A percentile compares a stretch with the other conserved stretches of the same genome.
Evolutionary conservation across 2,888 invertebrate genomes (phyloP).

Genomic region (Chymomyza procnemis): DNA sequence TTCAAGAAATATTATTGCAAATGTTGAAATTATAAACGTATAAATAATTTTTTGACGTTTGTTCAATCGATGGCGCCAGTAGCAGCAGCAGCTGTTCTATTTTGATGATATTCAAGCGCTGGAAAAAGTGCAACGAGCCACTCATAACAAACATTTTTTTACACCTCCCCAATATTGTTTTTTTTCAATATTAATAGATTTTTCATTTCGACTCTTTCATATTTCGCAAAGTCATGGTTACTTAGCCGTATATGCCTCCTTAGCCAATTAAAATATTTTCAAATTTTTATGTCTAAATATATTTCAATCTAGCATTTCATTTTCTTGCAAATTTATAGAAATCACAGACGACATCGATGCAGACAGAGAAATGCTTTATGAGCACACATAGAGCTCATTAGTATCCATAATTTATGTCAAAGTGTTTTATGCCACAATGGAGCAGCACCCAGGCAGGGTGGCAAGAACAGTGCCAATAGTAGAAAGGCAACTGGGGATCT

Average conservation of each 20-base stretch:
- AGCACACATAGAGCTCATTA: slow-evolving; percentile 63
- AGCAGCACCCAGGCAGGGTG: background rate
- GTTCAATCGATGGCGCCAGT: too few species aligned
- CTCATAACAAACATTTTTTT: too few species aligned
- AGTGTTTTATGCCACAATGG: slow-evolving; percentile 11
- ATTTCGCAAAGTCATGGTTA: background rate
- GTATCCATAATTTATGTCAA: slow-evolving; percentile 72
- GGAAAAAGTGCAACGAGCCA: too few species aligned
- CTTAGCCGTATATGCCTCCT: background rate
- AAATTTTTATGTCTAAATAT: slow-evolving; percentile 1
- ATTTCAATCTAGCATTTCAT: slow-evolving; percentile 19
- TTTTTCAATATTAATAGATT: background rate
- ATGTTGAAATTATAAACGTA: too few species aligned
- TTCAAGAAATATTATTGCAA: too few species aligned
- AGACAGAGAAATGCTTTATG: slow-evolving; percentile 56
- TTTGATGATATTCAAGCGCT: too few species aligned
- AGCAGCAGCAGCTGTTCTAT: too few species aligned
- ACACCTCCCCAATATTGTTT: background rate
- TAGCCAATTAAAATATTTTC: slow-evolving; percentile 43
- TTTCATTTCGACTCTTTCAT: background rate
- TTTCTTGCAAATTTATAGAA: slow-evolving; percentile 37
- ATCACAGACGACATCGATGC: slow-evolving; percentile 35
- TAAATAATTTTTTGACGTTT: too few species aligned
- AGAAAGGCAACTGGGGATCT: background rate
- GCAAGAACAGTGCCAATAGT: background rate